Conservation (phyloP, 1,140 invertebrate species). For the Chelonus insularis region DNA sequence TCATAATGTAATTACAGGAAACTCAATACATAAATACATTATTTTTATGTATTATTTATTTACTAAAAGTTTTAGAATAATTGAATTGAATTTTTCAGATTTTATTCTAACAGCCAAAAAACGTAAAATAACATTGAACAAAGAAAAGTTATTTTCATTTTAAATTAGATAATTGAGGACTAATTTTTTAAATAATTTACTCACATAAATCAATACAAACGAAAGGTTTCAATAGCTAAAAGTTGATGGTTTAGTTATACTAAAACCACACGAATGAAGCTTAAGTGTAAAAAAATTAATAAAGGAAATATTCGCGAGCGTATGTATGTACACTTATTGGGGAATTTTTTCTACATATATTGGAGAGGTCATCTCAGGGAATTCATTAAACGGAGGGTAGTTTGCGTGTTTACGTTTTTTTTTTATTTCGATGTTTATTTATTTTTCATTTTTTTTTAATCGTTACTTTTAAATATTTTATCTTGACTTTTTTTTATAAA, state of each 20-base stretch:
- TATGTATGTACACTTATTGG: conserved; percentile 47
- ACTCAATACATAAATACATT: too few species aligned
- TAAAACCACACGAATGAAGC: neutral
- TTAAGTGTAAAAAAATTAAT: conserved; percentile 47
- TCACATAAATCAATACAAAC: neutral
- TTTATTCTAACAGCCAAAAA: too few species aligned
- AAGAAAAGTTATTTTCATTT: too few species aligned
- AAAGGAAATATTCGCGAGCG: conserved; percentile 48
- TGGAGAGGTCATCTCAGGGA: conserved; percentile 37
- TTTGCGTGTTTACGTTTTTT: neutral
- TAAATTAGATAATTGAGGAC: too few species aligned
- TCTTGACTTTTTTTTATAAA: neutral
- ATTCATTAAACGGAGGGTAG: conserved; percentile 45
- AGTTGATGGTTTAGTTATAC: neutral
- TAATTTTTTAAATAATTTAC: too few species aligned
- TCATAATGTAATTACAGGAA: too few species aligned
- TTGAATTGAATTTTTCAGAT: too few species aligned
- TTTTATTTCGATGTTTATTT: neutral
- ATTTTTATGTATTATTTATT: too few species aligned
- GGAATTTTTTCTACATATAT: conserved; percentile 37
- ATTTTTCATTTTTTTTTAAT: conserved; percentile 1
- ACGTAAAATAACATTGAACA: too few species aligned
- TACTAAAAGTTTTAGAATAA: too few species aligned
- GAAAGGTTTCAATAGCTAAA: conserved; percentile 6
- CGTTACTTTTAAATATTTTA: conserved; percentile 16